Percentiles rank a stretch among this genome's conserved stretches.
phyloP scores from a whole-genome alignment of 2,888 invertebrate species.

The Tetragnatha montana region DNA sequence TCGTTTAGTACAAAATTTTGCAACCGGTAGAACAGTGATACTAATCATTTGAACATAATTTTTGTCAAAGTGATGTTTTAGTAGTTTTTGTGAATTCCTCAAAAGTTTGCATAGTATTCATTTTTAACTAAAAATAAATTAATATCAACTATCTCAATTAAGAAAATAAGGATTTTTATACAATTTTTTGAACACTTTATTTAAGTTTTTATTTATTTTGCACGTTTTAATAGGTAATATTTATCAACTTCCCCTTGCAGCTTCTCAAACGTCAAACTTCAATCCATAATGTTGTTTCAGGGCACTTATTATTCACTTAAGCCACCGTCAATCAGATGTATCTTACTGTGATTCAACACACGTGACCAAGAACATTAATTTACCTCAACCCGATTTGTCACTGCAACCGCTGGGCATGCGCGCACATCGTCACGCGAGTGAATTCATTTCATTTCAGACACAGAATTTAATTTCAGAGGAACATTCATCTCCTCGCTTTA shows the following conservation, averaged over 20 bases:
- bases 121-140: no score
- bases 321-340: constrained; percentile 21
- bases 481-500: constrained; percentile 40
- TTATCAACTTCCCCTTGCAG: not conserved
- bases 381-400: not conserved
- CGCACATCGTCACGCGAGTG: constrained; percentile 22
- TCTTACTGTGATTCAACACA: not conserved
- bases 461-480: constrained; percentile 43
- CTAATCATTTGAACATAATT: no score
- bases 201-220: no score
- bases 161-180: no score
- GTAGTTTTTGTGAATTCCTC: no score
- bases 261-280: not conserved
- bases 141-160: no score
- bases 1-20: no score
- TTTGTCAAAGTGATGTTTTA: no score
- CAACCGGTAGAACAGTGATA: no score
- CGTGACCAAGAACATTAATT: not conserved
- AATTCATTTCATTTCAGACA: constrained; percentile 24
- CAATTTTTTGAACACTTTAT: no score
- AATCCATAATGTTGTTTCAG: not conserved
- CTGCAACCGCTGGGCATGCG: not conserved
- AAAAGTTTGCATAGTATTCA: no score
- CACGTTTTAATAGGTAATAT: no score
- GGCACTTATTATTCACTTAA: constrained; percentile 2